Percentiles rank a stretch among this genome's conserved stretches.
These are phyloP conservation scores for Anthopleura sola DNA, from an alignment of 64 coral and sea anemone genomes.

Conservation along the genomic window DNA sequence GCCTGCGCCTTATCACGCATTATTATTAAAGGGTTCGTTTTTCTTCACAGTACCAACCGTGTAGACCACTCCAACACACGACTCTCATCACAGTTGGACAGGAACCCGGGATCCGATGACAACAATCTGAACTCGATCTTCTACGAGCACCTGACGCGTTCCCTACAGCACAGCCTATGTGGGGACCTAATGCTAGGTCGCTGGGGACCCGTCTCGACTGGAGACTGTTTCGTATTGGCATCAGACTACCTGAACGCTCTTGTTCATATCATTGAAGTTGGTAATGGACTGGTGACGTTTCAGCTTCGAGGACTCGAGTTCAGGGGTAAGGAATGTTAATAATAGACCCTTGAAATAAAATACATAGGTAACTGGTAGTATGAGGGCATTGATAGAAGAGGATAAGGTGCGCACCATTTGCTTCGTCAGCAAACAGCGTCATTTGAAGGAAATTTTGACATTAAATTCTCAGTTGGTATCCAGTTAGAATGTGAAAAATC, in stretches of 20 bases:
- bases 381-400: neutral
- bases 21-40: neutral
- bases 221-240: conserved; percentile 94
- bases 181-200: conserved; percentile 91
- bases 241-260: conserved; percentile 94
- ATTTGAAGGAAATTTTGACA: no score
- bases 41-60: conserved; percentile 64
- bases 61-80: conserved; percentile 96
- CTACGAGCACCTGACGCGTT: conserved; percentile 93
- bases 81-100: conserved; percentile 89
- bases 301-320: conserved; percentile 94
- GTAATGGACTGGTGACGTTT: conserved; percentile 94
- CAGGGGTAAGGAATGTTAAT: conserved; percentile 51
- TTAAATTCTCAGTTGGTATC: no score
- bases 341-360: no score
- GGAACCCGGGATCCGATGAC: conserved; percentile 91
- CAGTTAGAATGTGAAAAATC: no score
- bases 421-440: no score
- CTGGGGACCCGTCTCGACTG: conserved; percentile 89
- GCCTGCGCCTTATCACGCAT: neutral
- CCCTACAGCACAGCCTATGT: conserved; percentile 86
- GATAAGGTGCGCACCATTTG: neutral
- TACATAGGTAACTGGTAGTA: neutral
- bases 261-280: conserved; percentile 97
- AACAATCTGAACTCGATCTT: conserved; percentile 98